phyloP scores from a whole-genome alignment of 2,888 invertebrate species.

The Drosophila paramelanica region DNA sequence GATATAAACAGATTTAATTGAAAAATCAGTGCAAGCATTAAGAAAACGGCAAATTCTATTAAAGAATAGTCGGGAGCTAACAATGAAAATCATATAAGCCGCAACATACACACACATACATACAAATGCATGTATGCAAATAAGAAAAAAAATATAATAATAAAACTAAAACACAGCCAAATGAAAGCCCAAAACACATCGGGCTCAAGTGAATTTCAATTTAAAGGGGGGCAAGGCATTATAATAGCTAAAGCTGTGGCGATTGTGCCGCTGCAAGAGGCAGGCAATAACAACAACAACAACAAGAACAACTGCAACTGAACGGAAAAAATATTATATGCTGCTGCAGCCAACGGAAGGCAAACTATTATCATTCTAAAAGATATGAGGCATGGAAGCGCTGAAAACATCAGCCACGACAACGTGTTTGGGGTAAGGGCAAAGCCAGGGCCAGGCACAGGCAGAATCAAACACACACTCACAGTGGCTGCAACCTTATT shows the following conservation, averaged over 20 bases:
- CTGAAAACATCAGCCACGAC: slow-evolving; percentile 61
- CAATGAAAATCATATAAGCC: slow-evolving; percentile 40
- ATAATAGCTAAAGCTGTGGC: slow-evolving; percentile 35
- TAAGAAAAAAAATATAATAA: slow-evolving; percentile 13
- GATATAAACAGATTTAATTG: slow-evolving; percentile 66
- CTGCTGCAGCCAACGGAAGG: slow-evolving; percentile 66
- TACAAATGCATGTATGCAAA: slow-evolving; percentile 23
- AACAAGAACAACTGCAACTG: slow-evolving; percentile 24
- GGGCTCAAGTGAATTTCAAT: slow-evolving; percentile 52
- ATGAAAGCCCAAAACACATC: slow-evolving; percentile 57
- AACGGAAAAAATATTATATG: slow-evolving; percentile 29
- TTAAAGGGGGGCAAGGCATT: slow-evolving; percentile 31
- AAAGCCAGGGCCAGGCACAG: slow-evolving; percentile 26
- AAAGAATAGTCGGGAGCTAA: slow-evolving; percentile 38
- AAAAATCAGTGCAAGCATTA: slow-evolving; percentile 63
- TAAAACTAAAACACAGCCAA: slow-evolving; percentile 35
- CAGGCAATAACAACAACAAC: slow-evolving; percentile 22
- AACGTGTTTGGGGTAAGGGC: slow-evolving; percentile 52
- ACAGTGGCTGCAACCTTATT: slow-evolving; percentile 53
- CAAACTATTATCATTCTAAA: slow-evolving; percentile 76
- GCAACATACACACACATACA: slow-evolving; percentile 2
- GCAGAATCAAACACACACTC: slow-evolving; percentile 35
- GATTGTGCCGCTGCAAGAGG: slow-evolving; percentile 12
- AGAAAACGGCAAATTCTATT: slow-evolving; percentile 57
- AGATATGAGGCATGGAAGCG: slow-evolving; percentile 70